These are phyloP conservation scores for Allacma fusca DNA, from an alignment of 2,888 invertebrate genomes.

Conservation along the genomic window DNA sequence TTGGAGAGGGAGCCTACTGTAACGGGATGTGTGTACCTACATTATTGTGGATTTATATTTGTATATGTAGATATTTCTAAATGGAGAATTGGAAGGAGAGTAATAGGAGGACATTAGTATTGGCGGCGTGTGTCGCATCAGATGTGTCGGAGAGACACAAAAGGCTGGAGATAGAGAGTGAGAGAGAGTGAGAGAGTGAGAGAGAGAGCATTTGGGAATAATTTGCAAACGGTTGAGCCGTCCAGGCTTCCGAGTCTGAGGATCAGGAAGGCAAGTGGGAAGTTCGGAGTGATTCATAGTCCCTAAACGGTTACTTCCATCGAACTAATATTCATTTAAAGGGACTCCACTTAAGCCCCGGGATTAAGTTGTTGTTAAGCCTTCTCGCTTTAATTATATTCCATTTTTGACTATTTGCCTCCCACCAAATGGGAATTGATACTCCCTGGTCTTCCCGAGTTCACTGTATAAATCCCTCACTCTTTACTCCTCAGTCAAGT, in stretches of 20 bases:
- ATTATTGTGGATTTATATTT: slow-evolving; percentile 10
- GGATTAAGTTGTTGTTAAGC: slow-evolving; percentile 56
- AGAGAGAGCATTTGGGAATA: slow-evolving; percentile 53
- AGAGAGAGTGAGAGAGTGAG: too few species aligned
- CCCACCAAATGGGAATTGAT: slow-evolving; percentile 48
- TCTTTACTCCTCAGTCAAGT: background rate
- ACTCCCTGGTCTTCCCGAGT: slow-evolving; percentile 20
- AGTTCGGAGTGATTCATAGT: slow-evolving; percentile 56
- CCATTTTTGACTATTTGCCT: slow-evolving; percentile 56
- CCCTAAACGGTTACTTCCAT: slow-evolving; percentile 58
- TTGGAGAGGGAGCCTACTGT: too few species aligned
- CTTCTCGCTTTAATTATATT: slow-evolving; percentile 57
- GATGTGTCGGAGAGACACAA: slow-evolving; percentile 40
- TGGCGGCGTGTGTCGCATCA: slow-evolving; percentile 41
- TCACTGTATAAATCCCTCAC: slow-evolving; percentile 29
- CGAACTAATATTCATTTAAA: slow-evolving; percentile 56
- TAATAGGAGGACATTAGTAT: slow-evolving; percentile 37
- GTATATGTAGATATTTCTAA: background rate
- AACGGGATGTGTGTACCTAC: background rate
- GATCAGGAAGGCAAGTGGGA: slow-evolving; percentile 51
- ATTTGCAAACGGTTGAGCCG: slow-evolving; percentile 52
- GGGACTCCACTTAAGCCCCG: slow-evolving; percentile 55
- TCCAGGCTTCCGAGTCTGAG: slow-evolving; percentile 44
- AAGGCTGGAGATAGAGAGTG: slow-evolving; percentile 18
- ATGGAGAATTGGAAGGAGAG: slow-evolving; percentile 24